phyloP scores from a whole-genome alignment of 1,140 invertebrate species.

The Leptinotarsa defecta region DNA sequence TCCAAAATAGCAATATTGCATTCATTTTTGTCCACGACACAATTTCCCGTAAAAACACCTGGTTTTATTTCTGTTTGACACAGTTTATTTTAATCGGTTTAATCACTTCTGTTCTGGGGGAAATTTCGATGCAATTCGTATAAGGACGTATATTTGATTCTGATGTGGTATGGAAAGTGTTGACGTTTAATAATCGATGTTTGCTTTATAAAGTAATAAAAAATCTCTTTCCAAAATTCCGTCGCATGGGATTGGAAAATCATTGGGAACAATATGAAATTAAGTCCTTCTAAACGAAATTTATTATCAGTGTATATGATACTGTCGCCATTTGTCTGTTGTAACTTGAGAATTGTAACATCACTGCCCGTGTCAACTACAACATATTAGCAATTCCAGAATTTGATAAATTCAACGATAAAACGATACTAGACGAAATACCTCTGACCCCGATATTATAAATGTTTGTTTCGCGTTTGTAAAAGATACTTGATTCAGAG shows the following conservation, averaged over 20 bases:
- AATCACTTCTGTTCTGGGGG: not conserved
- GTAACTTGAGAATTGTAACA: too few relatives aligned
- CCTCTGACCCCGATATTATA: too few relatives aligned
- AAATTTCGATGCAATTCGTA: not conserved
- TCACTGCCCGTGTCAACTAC: too few relatives aligned
- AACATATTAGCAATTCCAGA: too few relatives aligned
- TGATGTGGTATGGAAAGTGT: not conserved
- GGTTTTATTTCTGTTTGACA: not conserved
- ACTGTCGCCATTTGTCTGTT: too few relatives aligned
- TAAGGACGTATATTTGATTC: not conserved
- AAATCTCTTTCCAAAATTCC: not conserved
- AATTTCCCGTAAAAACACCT: not conserved
- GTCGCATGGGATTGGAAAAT: not conserved
- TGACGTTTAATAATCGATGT: not conserved
- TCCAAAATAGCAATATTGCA: not conserved
- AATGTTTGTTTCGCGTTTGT: too few relatives aligned
- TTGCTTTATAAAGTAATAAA: not conserved
- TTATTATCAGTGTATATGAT: too few relatives aligned
- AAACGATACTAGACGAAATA: not conserved
- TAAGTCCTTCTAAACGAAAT: too few relatives aligned
- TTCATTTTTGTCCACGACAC: not conserved
- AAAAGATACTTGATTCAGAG: too few relatives aligned
- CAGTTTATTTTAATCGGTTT: not conserved
- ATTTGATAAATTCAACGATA: too few relatives aligned
- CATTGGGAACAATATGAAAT: too few relatives aligned